Evolutionary conservation across 2,888 invertebrate species (phyloP).

Genomic region (Chrysolina americana): DNA sequence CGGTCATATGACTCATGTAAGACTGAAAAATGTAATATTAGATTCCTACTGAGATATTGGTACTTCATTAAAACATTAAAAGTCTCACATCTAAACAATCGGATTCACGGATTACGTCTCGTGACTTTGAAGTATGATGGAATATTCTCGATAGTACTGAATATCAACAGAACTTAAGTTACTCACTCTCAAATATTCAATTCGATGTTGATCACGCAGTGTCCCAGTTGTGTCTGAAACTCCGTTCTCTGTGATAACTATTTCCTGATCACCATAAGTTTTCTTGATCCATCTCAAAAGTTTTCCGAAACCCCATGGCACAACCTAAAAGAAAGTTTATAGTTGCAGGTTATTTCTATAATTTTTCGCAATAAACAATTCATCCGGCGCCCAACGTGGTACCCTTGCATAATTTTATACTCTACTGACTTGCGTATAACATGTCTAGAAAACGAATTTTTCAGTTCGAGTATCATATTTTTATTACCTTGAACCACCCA

Average conservation of each 20-base stretch:
- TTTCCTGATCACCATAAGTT: conserved; percentile 73
- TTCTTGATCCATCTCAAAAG: conserved; percentile 74
- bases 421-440: too few species aligned
- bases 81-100: too few species aligned
- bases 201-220: conserved; percentile 72
- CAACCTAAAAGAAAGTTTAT: conserved; percentile 68
- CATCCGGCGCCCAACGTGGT: background rate
- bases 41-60: background rate
- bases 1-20: conserved; percentile 60
- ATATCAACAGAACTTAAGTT: conserved; percentile 59
- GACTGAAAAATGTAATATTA: conserved; percentile 28
- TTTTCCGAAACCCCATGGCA: conserved; percentile 75
- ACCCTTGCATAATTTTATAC: conserved; percentile 42
- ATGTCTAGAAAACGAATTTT: too few species aligned
- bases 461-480: background rate
- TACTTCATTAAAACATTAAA: too few species aligned
- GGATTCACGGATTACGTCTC: too few species aligned
- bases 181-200: conserved; percentile 70
- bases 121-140: too few species aligned
- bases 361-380: too few species aligned
- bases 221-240: conserved; percentile 72
- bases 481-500: conserved; percentile 64
- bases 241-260: conserved; percentile 76
- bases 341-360: too few species aligned
- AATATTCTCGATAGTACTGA: too few species aligned